Conservation (phyloP, 2,797 vertebrate species). For the Sylvia borin region DNA sequence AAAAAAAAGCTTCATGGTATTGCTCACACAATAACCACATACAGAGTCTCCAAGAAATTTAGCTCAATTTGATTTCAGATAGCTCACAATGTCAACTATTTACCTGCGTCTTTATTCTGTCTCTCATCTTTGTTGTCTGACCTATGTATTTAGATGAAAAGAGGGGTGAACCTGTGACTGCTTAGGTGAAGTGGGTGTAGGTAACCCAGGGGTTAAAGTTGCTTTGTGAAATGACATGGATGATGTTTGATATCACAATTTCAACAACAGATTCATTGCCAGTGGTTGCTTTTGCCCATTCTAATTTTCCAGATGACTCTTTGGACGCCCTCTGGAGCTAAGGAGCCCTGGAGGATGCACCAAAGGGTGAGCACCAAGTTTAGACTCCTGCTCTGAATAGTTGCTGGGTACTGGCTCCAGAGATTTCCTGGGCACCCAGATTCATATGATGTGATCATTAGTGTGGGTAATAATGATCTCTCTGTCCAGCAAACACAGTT, state of each 20-base stretch:
- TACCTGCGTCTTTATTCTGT: background rate
- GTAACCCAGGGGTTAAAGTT: background rate
- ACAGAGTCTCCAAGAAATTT: background rate
- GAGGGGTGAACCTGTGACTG: background rate
- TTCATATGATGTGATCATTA: background rate
- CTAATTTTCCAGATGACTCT: background rate
- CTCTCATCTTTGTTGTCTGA: background rate
- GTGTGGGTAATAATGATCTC: background rate
- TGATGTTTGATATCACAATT: background rate
- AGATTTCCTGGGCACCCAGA: background rate
- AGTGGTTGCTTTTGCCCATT: background rate
- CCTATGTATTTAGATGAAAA: background rate
- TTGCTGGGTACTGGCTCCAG: background rate
- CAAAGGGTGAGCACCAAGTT: background rate
- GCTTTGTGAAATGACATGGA: background rate
- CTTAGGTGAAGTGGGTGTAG: background rate
- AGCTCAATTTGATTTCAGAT: background rate
- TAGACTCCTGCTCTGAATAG: background rate
- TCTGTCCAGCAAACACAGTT: background rate
- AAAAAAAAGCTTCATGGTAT: background rate
- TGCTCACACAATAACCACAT: background rate
- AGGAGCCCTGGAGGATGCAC: background rate
- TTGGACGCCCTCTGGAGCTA: background rate
- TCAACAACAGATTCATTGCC: background rate
- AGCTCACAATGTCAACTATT: background rate